Evolutionary conservation across 2,888 invertebrate genomes (phyloP), one percentile per base, ranked within the genome.

Genomic region (Cistogaster globosa): DNA sequence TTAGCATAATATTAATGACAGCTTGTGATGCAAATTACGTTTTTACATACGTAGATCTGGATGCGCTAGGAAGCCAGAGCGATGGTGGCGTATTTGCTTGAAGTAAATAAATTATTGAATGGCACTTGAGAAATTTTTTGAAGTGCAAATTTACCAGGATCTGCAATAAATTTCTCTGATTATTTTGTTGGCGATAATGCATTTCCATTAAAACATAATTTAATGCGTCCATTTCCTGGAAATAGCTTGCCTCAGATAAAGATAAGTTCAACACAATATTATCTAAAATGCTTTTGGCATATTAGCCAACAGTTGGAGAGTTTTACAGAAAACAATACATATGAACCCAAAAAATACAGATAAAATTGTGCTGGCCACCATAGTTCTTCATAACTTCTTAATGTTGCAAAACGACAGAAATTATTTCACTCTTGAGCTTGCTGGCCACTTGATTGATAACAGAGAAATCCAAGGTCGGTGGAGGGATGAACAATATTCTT

Each of bases 351-450:
- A 48, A 48, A 48, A 48, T 48, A 16, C 48, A 48, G 16, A 48
- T n/a, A 48, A 48, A 48, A 48, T 48, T 48, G 48, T 48, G 48
- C n/a, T 48, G n/a, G 48, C 48, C 48, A 48, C 16, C n/a, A n/a
- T 14, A 48, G 48, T 48, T 2, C 48, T 48, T 14, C 48, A 48
- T 48, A 48, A 48, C 48, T 48, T 48, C 16, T n/a, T 48, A 48
- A 48, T 48, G 48, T n/a, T 48, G 14, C 14, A 18, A 53, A 53
- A 55, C 14, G 55, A 22, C 22, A 55, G 55, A 14, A 55, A 55
- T 14, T 55, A 55, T 22, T 55, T 58, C n/a, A 58, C 58, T 32
- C 16, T 58, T 58, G 58, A 58, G 32, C 58, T 58, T 58, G 58
- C n/a, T 32, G 58, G 32, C 26, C 58, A 58, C n/a, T 58, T 32